Percentiles rank a stretch among this genome's conserved stretches.
phyloP scores from a whole-genome alignment of 2,888 invertebrate species.

The Eudemis profundana region DNA sequence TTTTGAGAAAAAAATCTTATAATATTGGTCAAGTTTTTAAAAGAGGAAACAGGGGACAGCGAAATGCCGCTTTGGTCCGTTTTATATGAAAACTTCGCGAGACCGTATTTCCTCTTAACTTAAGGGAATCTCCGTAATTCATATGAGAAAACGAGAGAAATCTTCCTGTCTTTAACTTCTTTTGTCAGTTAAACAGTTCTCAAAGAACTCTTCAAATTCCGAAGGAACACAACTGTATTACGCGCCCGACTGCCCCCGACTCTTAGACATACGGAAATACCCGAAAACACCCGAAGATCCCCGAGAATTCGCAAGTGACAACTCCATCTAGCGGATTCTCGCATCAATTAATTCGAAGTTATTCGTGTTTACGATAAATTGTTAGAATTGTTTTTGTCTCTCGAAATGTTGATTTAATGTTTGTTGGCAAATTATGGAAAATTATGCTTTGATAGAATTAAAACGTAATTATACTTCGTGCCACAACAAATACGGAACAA shows the following conservation, averaged over 20 bases:
- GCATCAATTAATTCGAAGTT: slow-evolving; percentile 34
- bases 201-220: slow-evolving; percentile 31
- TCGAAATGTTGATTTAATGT: slow-evolving; percentile 19
- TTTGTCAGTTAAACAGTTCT: slow-evolving; percentile 22
- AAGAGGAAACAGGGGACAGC: no score
- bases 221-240: slow-evolving; percentile 38
- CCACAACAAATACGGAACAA: slow-evolving; percentile 2
- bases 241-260: slow-evolving; percentile 31
- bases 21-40: no score
- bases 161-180: slow-evolving; percentile 16
- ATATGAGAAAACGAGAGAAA: slow-evolving; percentile 2
- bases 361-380: slow-evolving; percentile 30
- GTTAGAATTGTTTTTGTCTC: slow-evolving; percentile 23
- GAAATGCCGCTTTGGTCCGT: no score
- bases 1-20: no score
- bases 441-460: slow-evolving; percentile 17
- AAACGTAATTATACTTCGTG: slow-evolving; percentile 9
- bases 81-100: no score
- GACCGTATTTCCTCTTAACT: no score
- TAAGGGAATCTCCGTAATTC: no score
- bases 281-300: slow-evolving; percentile 22
- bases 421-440: slow-evolving; percentile 5
- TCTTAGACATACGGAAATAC: slow-evolving; percentile 14
- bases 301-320: slow-evolving; percentile 16
- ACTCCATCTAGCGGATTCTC: slow-evolving; percentile 40